Base-by-base conservation (phyloP, 2,888 invertebrate genomes). In the Heliconius charithonia region DNA sequence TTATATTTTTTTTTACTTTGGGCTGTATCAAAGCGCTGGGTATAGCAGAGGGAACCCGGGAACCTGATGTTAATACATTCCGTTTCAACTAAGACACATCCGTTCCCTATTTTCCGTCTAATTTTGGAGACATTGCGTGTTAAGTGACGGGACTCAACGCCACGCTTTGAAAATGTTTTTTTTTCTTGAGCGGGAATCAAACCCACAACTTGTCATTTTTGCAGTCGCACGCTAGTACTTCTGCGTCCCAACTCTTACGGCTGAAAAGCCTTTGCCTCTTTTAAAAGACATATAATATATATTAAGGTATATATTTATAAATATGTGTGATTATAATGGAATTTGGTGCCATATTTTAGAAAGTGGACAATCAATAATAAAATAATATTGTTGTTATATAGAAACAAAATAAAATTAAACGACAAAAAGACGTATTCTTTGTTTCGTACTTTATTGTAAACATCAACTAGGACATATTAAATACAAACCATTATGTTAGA, bases 401-500 rank as follows among this genome's bases (percentile, higher is more conserved):
- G 45, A 27, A 27, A 70, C 45, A 70, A 56, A 37, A 27, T 29
- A n/a, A 56, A 72, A 37, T 32, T 56, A 56, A 59, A 32, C 32
- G 56, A 32, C 37, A 72, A n/a, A 13, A 76, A 70, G 32, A 63
- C 3, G 27, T 6, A 19, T 27, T n/a, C n/a, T 22, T 77, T 76
- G 27, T 71, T 45, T 51, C 45, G 25, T 25, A n/a, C 25, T 59
- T n/a, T n/a, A 56, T 72, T 59, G n/a, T 72, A 32, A 6, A n/a
- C 13, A 59, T 72, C 25, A 16, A 59, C 72, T 7, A 25, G 13
- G 32, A 59, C 32, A 59, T n/a, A 72, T 72, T 72, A 72, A 59
- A 32, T 59, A 22, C 13, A 32, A 19, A 19, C 22, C 27, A 65
- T 45, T 41, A 62, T 27, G 32, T 62, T n/a, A 67, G 22, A 65